Base-by-base conservation (phyloP, 1,140 invertebrate species). In the Oppia nitens region DNA sequence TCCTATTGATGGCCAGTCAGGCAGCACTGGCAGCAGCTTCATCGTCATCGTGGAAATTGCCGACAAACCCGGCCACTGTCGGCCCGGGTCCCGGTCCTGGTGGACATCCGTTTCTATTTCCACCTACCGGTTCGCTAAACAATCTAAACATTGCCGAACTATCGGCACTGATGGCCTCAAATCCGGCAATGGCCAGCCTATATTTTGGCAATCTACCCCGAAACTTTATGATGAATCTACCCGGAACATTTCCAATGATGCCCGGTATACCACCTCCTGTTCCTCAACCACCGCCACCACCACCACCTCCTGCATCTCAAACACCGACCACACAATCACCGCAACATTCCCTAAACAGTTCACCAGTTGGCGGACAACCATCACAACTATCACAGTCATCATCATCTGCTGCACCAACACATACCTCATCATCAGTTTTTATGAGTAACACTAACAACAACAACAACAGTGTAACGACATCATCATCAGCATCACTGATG, bases 1-100 rank as follows among this genome's bases (percentile, higher is more conserved):
- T 61, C 14, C 27, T 65, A 2, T 23, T 62, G 1, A 24, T 65
- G 26, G 62, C 62, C n/a, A 60, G 58, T 21, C 50, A 55, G 17
- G 32, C 45, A 28, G 56, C 56, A 2, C 45, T 47, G 14, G 56
- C 56, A 48, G 14, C 53, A 20, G 32, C 56, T 12, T n/a, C n/a
- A n/a, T 59, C 57, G 23, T 59, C 59, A 1, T 60, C 64, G 14
- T 65, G 64, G 64, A 65, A 65, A 50, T 47, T 65, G 11, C 57
- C 59, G n/a, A n/a, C 53, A 2, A 47, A 14, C 21, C 24, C 20
- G 14, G 1, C 56, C 12, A 3, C 47, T 4, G 2, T 11, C 3
- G 2, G 11, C 17, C 20, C 53, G 24, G 14, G 11, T 14, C 2
- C 12, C 2, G 2, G 50, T 2, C 14, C 14, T 9, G 23, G 11